Base-by-base conservation (phyloP, 2,888 invertebrate species). In the Nomada fabriciana region DNA sequence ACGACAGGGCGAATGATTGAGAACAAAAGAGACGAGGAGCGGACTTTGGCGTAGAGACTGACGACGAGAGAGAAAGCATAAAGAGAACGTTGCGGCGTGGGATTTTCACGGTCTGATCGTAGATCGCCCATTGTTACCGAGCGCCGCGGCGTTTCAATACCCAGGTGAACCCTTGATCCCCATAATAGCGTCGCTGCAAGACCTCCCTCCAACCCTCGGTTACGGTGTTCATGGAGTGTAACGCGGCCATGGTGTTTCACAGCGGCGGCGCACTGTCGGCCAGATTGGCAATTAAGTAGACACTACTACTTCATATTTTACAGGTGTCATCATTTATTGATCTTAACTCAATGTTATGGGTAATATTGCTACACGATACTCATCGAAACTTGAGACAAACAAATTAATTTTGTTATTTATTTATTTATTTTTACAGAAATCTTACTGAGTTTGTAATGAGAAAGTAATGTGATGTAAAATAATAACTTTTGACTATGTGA, bases 91-190 rank as follows among this genome's bases (percentile, higher is more conserved):
- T 23, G 36, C 25, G 60, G 15, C 20, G 71, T 65, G 61, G 57
- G 63, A 80, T 76, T 67, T 72, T 67, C 63, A 82, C 70, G 76
- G 86, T 68, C 61, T 79, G 80, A 87, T 87, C 85, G 85, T 84
- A 82, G 87, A 88, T 89, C 84, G 86, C 72, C 74, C 73, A 85
- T 89, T 86, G 89, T 88, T 89, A 86, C 81, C 79, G 42, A 76
- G 70, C 81, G 9, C 36, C 36, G 36, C 36, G 23, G 82, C 85
- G 88, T 88, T 89, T 89, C 89, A 89, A 89, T 89, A 87, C 86
- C 85, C 85, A 80, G 85, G 82, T 82, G 89, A 88, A 83, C 83
- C 76, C 86, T 82, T 88, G 88, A 89, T 88, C 86, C 85, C 83
- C 76, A 69, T 87, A 83, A 88, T 85, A 85, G 86, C 80, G 86